These are phyloP conservation scores for Caenorhabditis sinica DNA, from an alignment of 2,888 invertebrate species.

Conservation along the genomic window DNA sequence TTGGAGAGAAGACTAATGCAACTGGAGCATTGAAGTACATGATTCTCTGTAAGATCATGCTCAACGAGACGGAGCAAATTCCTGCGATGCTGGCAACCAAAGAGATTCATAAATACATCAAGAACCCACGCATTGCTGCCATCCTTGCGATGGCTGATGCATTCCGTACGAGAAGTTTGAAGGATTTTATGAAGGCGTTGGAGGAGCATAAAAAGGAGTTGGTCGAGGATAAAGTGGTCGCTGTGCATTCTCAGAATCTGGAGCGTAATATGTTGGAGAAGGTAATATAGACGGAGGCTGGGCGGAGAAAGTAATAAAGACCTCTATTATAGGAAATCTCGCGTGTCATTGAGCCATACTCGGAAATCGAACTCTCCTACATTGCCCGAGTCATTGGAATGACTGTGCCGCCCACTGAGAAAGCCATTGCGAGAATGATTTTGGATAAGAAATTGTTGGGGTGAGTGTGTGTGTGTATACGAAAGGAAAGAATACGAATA, in stretches of 20 bases:
- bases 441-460: constrained; percentile 94
- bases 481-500: background rate
- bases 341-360: constrained; percentile 98
- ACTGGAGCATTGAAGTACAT: constrained; percentile 98
- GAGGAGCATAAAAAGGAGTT: constrained; percentile 86
- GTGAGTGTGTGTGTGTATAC: constrained; percentile 64
- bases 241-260: constrained; percentile 96
- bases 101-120: constrained; percentile 87
- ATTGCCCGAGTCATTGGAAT: constrained; percentile 79
- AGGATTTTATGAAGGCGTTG: constrained; percentile 91
- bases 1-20: constrained; percentile 92
- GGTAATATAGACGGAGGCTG: constrained; percentile 66
- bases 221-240: constrained; percentile 89
- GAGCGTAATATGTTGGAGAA: constrained; percentile 99
- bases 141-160: constrained; percentile 98
- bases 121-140: constrained; percentile 89
- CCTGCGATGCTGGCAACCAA: constrained; percentile 91
- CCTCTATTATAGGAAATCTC: constrained; percentile 89
- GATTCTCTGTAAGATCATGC: constrained; percentile 91
- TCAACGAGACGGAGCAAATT: constrained; percentile 80
- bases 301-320: background rate
- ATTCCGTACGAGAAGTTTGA: constrained; percentile 94
- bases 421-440: constrained; percentile 99
- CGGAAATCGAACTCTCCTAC: constrained; percentile 89
- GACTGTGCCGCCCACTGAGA: constrained; percentile 90